These are phyloP conservation scores for Callaeas wilsoni DNA, from an alignment of 2,113 vertebrate genomes.

Conservation along the genomic window DNA sequence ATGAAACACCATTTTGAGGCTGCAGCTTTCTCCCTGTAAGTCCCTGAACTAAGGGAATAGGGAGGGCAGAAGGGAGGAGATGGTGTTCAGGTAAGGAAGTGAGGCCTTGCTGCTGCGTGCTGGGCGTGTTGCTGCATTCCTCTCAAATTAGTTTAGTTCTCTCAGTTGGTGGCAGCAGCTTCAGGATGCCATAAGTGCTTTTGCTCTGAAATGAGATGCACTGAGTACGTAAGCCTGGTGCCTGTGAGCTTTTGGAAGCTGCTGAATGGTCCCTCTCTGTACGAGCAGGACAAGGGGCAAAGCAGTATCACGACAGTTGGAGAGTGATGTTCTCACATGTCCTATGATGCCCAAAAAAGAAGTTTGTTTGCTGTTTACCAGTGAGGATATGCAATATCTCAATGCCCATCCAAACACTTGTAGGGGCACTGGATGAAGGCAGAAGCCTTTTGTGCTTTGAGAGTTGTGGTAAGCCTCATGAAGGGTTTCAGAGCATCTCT, in stretches of 20 bases:
- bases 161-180: neutral
- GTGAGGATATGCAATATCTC: neutral
- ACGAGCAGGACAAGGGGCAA: accelerated
- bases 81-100: neutral
- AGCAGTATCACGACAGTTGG: neutral
- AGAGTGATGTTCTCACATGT: neutral
- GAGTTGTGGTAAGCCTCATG: neutral
- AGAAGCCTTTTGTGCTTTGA: neutral
- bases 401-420: neutral
- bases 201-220: neutral
- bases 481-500: neutral
- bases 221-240: neutral
- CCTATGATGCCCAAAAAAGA: neutral
- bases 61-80: neutral
- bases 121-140: neutral
- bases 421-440: neutral
- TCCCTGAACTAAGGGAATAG: neutral
- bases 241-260: neutral
- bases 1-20: neutral
- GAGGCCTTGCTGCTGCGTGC: neutral
- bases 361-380: neutral
- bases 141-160: neutral
- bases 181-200: neutral
- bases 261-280: neutral
- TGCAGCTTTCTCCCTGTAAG: neutral